Evolutionary conservation across 1,140 invertebrate species (phyloP), one percentile per base, ranked within the genome.

Genomic region (Neotoxoptera formosana): DNA sequence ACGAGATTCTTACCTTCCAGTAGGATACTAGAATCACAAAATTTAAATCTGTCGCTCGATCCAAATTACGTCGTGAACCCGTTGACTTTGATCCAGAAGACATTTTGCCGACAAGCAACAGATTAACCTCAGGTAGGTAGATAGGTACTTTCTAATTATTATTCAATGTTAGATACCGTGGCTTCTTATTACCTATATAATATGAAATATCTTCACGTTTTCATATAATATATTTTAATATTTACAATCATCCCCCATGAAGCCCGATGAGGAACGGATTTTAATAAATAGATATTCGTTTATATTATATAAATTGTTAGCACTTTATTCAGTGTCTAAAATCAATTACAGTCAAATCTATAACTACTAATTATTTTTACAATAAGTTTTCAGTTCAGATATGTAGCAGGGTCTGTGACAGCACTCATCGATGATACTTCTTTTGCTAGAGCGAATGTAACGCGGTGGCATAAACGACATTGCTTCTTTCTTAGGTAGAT

Each of bases 161-260:
- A 99, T 95, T 99, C 99, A 0, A 99, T 99, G 2, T 99, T 99
- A 0, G 99, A 99, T 96, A 99, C 99, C 4, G 99, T 99, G 17
- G 99, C 99, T 45, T 99, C 99, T 0, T 99, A 99, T 95, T 99
- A 99, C 95, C 96, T 99, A 25, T 99, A 41, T 41, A 41, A 99
- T 95, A 98, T 99, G 97, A 99, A 99, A 96, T 99, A 99, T 95
- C 98, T 99, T 1, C 99, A 99, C 96, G 99, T 99, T 0, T 99
- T 99, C 95, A 99, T 99, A 94, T 20, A 23, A 21, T 99, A 99
- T 96, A 99, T 99, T 34, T n/a, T n/a, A n/a, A 96, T 99, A 45
- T 99, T 99, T 94, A 99, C 99, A 1, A 99, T 99, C 95, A 99
- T 99, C 9, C 9, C 95, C 99, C 99, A 97, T 99, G 97, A 98